Evolutionary conservation across 2,888 invertebrate species (phyloP).

Genomic region (Sinodicranocentrus sp.): DNA sequence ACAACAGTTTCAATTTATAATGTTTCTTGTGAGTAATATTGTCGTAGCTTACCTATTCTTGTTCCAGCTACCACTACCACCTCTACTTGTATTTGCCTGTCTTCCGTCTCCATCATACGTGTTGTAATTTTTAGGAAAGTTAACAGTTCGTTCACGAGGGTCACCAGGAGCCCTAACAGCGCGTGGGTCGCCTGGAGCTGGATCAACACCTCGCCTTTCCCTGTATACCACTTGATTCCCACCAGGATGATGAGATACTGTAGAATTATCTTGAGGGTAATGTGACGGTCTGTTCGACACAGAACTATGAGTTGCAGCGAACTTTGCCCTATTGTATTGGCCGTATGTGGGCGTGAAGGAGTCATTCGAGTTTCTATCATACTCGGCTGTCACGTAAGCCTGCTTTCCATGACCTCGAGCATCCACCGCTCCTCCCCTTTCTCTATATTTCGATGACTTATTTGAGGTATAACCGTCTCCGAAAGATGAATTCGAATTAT

Average conservation of each 20-base stretch:
- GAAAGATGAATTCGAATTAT: slow-evolving; percentile 67
- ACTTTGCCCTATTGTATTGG: slow-evolving; percentile 60
- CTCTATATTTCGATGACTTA: slow-evolving; percentile 11
- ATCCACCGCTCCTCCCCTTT: slow-evolving; percentile 18
- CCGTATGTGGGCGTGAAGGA: slow-evolving; percentile 49
- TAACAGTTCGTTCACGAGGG: slow-evolving; percentile 50
- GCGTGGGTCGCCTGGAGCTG: not conserved
- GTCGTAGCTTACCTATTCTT: slow-evolving; percentile 55
- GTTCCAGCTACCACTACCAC: slow-evolving; percentile 33
- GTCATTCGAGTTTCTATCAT: slow-evolving; percentile 59
- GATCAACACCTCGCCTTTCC: slow-evolving; percentile 42
- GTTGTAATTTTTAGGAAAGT: slow-evolving; percentile 22
- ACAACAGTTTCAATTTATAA: not conserved
- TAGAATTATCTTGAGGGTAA: slow-evolving; percentile 1
- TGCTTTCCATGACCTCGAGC: slow-evolving; percentile 7
- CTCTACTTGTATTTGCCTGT: slow-evolving; percentile 24
- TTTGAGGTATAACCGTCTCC: slow-evolving; percentile 30
- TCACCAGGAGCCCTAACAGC: slow-evolving; percentile 57
- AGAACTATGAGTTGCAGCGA: not conserved
- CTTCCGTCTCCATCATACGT: slow-evolving; percentile 19
- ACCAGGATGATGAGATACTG: not conserved
- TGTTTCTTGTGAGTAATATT: not conserved
- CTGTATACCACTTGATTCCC: slow-evolving; percentile 38
- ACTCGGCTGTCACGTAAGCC: slow-evolving; percentile 42
- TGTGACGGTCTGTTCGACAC: slow-evolving; percentile 17